These are phyloP conservation scores for Bucorvus abyssinicus DNA, from an alignment of 2,797 vertebrate species.

Conservation along the genomic window DNA sequence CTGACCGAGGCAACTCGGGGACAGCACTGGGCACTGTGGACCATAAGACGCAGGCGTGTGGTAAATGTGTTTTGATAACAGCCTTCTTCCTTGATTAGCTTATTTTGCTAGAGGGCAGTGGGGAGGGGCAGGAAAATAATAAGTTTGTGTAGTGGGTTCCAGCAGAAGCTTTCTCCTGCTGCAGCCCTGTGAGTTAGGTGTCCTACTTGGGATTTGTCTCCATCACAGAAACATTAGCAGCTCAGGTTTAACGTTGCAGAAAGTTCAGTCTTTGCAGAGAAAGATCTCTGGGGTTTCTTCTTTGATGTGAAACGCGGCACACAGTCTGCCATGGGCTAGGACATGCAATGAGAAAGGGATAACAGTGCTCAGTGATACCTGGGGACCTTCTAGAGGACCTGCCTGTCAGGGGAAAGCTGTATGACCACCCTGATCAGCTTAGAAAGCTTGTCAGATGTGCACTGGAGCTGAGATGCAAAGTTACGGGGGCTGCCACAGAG, in stretches of 20 bases:
- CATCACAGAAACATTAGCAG: not conserved
- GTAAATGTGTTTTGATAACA: slow-evolving; percentile 63
- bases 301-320: not conserved
- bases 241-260: not conserved
- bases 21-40: not conserved
- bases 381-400: not conserved
- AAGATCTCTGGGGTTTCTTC: not conserved
- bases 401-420: not conserved
- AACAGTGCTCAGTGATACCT: not conserved
- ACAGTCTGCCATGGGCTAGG: not conserved
- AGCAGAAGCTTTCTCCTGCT: not conserved
- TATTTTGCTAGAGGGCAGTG: slow-evolving; percentile 42
- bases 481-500: not conserved
- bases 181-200: not conserved
- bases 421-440: not conserved
- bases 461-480: not conserved
- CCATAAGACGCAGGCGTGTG: not conserved
- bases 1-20: not conserved
- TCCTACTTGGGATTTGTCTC: slow-evolving; percentile 54
- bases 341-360: not conserved
- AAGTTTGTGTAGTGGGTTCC: slow-evolving; percentile 46
- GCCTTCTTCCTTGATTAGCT: slow-evolving; percentile 57
- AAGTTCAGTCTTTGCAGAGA: not conserved
- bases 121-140: slow-evolving; percentile 51
- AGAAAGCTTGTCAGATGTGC: not conserved